Evolutionary conservation across 2,888 invertebrate genomes (phyloP).

Genomic region (Marronus borbonicus): DNA sequence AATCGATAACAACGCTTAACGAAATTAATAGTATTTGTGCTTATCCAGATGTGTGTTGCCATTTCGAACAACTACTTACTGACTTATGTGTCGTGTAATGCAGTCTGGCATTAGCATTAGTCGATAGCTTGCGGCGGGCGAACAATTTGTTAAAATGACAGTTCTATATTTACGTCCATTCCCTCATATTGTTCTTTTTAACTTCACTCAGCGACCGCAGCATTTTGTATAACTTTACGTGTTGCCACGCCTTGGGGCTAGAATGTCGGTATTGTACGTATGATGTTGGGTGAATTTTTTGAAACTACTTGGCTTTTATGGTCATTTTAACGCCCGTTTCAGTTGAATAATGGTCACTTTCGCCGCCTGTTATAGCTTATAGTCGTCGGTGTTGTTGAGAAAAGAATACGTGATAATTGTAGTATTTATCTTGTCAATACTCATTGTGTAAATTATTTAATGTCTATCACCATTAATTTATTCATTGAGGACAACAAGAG

Average conservation of each 20-base stretch:
- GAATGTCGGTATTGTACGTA: background rate
- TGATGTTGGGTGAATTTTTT: background rate
- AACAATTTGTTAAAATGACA: slow-evolving; percentile 40
- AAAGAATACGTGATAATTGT: slow-evolving; percentile 7
- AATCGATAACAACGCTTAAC: too few relatives aligned
- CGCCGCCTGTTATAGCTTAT: slow-evolving; percentile 1
- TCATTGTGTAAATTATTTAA: slow-evolving; percentile 2
- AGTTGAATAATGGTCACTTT: background rate
- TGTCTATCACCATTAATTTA: slow-evolving; percentile 1
- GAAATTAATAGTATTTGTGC: too few relatives aligned
- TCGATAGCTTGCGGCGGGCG: background rate
- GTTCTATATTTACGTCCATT: slow-evolving; percentile 37
- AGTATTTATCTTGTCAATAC: slow-evolving; percentile 2
- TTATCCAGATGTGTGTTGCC: too few relatives aligned
- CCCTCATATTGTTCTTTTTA: slow-evolving; percentile 28
- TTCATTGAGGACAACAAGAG: background rate
- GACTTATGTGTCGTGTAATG: too few relatives aligned
- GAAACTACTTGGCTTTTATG: slow-evolving; percentile 3
- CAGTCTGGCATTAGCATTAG: too few relatives aligned
- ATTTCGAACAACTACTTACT: too few relatives aligned
- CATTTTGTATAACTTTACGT: background rate
- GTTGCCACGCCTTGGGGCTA: background rate
- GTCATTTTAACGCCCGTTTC: slow-evolving; percentile 12
- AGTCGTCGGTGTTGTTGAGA: background rate
- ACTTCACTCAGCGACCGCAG: background rate